Evolutionary conservation across 2,888 invertebrate genomes (phyloP).

Genomic region (Onthophagus sagittarius): DNA sequence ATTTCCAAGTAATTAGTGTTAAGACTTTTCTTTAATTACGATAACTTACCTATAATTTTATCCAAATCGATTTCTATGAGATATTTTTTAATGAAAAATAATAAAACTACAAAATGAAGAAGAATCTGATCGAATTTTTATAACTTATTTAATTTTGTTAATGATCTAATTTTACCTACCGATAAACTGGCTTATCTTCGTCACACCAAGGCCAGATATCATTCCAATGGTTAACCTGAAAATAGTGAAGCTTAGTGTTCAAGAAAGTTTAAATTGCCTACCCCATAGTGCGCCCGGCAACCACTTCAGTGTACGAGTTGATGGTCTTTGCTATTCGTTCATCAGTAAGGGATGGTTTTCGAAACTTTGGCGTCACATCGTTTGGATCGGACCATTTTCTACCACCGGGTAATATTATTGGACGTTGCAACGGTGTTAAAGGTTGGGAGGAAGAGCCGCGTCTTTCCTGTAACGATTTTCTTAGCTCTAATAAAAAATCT

Average conservation of each 20-base stretch:
- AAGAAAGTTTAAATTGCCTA: constrained; percentile 48
- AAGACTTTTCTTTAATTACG: not conserved
- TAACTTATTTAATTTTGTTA: not conserved
- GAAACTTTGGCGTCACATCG: constrained; percentile 55
- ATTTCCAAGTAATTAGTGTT: not conserved
- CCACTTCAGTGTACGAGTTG: constrained; percentile 79
- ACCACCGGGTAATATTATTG: constrained; percentile 73
- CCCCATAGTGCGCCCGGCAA: constrained; percentile 82
- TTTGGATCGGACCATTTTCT: constrained; percentile 77
- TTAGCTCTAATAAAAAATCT: not conserved
- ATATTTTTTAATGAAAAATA: no score
- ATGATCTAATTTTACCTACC: constrained; percentile 47
- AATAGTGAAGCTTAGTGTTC: constrained; percentile 38
- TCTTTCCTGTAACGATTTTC: constrained; percentile 38
- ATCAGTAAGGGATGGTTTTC: constrained; percentile 65
- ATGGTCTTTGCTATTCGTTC: constrained; percentile 83
- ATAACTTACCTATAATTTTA: not conserved
- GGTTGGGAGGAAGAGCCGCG: constrained; percentile 51
- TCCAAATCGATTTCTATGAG: no score
- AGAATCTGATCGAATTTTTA: not conserved
- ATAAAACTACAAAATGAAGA: no score
- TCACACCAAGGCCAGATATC: constrained; percentile 60
- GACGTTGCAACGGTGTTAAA: constrained; percentile 62
- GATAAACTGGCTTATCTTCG: constrained; percentile 53
- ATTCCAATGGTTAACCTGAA: constrained; percentile 66